phyloP scores from a whole-genome alignment of 2,113 vertebrate genomes.

The Corythornis vintsioides region DNA sequence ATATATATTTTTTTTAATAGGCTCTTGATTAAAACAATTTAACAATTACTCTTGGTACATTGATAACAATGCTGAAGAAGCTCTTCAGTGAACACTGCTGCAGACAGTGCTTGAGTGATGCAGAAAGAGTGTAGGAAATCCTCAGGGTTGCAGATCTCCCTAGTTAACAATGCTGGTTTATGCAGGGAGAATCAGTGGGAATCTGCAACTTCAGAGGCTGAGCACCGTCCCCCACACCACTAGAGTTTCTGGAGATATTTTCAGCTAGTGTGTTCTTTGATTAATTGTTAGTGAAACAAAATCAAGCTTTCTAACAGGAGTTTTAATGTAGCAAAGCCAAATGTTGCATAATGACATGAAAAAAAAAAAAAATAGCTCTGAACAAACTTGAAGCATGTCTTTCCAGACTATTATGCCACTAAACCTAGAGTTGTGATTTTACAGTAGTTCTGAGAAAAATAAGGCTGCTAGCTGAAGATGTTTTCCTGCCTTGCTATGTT shows the following conservation, averaged over 20 bases:
- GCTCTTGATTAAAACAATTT: not conserved
- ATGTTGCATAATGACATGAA: not conserved
- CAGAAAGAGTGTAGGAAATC: not conserved
- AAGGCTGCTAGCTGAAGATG: not conserved
- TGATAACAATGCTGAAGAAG: not conserved
- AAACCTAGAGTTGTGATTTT: not conserved
- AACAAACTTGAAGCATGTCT: not conserved
- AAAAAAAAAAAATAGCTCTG: conserved; percentile 24
- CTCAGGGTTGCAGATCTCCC: not conserved
- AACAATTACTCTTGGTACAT: not conserved
- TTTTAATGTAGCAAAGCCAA: not conserved
- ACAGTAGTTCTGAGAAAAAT: not conserved
- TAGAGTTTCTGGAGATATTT: not conserved
- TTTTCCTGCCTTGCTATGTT: not conserved
- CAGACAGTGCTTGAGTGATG: not conserved
- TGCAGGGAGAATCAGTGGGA: not conserved
- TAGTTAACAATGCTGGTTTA: not conserved
- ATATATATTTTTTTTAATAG: not conserved
- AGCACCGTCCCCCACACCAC: not conserved
- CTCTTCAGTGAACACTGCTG: not conserved
- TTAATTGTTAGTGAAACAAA: not conserved
- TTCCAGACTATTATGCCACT: not conserved
- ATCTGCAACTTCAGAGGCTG: not conserved
- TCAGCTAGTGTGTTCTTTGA: not conserved
- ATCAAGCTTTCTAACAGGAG: not conserved